Base-by-base conservation (phyloP, 2,113 vertebrate species). In the Desmodus rotundus region DNA sequence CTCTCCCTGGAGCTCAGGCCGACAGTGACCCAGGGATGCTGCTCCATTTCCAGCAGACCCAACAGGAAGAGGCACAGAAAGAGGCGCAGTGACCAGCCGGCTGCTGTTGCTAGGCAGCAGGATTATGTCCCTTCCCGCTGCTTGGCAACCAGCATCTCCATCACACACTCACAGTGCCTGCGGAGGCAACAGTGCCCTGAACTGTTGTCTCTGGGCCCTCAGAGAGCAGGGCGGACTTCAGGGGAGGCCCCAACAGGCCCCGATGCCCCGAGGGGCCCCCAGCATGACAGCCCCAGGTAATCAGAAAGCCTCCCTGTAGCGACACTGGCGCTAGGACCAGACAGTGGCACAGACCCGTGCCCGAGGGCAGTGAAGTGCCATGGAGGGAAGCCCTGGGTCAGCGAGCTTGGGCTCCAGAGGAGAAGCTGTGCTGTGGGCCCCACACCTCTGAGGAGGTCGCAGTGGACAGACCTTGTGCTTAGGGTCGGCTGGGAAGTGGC, bases 81-180 rank as follows among this genome's bases (percentile, higher is more conserved):
- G 68, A 81, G 31, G 65, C 7, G 41, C 70, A 80, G 95, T 94
- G 97, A 96, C 97, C 97, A 96, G 72, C 93, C 89, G 38, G 87
- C 82, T 2, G 47, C 96, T 85, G 97, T 98, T 98, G 97, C 97
- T 97, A 98, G 92, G 97, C 96, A 98, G 61, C 96, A 11, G 0
- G 58, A 96, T 87, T 56, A 93, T 94, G 97, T 97, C 97, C 97
- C 73, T 96, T 90, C 95, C 72, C 67, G 96, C 97, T 97, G 95
- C 97, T 93, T 97, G 96, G 97, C 97, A 98, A 98, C 97, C 92
- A 56, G 89, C 36, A 43, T 90, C 87, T 90, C 96, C 95, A 89
- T 92, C 96, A 83, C 56, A 89, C 50, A 95, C 80, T 93, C 93
- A 38, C 33, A 91, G 80, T 45, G 89, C 54, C 1, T 33, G 93